Percentiles rank a stretch among this genome's conserved stretches.
These are phyloP conservation scores for Frieseomelitta varia DNA, from an alignment of 1,140 invertebrate genomes.

Conservation along the genomic window DNA sequence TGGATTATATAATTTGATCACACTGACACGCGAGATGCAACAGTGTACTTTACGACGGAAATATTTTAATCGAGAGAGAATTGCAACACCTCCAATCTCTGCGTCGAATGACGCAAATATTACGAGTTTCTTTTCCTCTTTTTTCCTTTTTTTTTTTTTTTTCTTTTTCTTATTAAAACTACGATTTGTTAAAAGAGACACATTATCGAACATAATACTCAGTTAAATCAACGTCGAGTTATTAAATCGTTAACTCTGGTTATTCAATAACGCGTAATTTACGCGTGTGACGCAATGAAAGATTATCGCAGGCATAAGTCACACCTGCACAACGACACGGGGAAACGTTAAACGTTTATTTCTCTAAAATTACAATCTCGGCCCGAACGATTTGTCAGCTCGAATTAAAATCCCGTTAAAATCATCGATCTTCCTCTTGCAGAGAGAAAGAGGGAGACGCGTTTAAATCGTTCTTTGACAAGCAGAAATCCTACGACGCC, in stretches of 20 bases:
- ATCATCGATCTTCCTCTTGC: neutral
- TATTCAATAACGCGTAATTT: too few species aligned
- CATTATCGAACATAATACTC: neutral
- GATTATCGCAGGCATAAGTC: too few species aligned
- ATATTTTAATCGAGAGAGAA: neutral
- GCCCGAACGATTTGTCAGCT: neutral
- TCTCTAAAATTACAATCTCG: too few species aligned
- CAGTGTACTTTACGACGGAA: neutral
- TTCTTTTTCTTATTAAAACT: neutral
- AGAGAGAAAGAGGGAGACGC: neutral
- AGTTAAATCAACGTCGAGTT: too few species aligned
- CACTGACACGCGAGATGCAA: too few species aligned
- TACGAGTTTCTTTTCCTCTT: too few species aligned
- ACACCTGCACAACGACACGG: too few species aligned
- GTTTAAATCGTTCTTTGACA: neutral
- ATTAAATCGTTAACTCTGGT: too few species aligned
- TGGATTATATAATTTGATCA: too few species aligned
- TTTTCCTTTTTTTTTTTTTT: neutral
- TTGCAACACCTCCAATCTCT: neutral
- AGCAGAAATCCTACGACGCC: neutral
- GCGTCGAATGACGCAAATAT: neutral
- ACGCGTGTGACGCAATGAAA: too few species aligned
- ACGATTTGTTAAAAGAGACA: neutral
- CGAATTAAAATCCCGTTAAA: neutral
- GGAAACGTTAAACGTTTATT: too few species aligned